These are phyloP conservation scores for Vesta saturnalis DNA, from an alignment of 2,888 invertebrate species.

Conservation along the genomic window DNA sequence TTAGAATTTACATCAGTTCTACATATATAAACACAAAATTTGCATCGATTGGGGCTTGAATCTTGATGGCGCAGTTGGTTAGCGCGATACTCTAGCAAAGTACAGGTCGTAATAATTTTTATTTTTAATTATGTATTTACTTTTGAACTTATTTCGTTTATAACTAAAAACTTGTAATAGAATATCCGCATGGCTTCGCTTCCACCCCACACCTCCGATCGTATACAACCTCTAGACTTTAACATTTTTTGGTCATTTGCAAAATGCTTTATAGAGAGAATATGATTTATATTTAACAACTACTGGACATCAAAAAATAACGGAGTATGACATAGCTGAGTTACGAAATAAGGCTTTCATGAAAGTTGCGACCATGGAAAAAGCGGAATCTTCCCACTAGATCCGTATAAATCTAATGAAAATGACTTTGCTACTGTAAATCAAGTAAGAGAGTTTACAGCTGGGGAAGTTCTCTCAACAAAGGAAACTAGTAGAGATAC, in stretches of 20 bases:
- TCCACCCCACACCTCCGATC: slow-evolving; percentile 19
- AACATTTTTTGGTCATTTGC: slow-evolving; percentile 12
- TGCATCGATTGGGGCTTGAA: no score
- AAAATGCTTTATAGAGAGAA: slow-evolving; percentile 23
- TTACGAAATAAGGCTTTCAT: slow-evolving; percentile 40
- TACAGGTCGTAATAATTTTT: no score
- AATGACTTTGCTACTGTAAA: slow-evolving; percentile 35
- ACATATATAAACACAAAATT: no score
- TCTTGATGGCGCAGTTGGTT: no score
- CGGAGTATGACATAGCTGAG: slow-evolving; percentile 34
- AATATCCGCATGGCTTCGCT: no score
- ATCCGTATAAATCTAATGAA: slow-evolving; percentile 33
- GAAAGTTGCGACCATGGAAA: no score
- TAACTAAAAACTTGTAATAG: no score
- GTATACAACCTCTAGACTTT: slow-evolving; percentile 7
- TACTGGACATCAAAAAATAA: slow-evolving; percentile 37
- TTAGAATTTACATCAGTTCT: no score
- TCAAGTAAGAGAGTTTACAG: no score
- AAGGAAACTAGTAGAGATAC: background rate
- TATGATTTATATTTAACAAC: slow-evolving; percentile 31
- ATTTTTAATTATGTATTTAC: no score
- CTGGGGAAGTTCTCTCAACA: background rate
- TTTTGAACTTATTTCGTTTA: no score
- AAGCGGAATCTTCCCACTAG: slow-evolving; percentile 24
- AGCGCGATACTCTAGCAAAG: no score